These are phyloP conservation scores for Holothuria scabra DNA, from an alignment of 53 echinoderm and acorn worm species.

Conservation along the genomic window DNA sequence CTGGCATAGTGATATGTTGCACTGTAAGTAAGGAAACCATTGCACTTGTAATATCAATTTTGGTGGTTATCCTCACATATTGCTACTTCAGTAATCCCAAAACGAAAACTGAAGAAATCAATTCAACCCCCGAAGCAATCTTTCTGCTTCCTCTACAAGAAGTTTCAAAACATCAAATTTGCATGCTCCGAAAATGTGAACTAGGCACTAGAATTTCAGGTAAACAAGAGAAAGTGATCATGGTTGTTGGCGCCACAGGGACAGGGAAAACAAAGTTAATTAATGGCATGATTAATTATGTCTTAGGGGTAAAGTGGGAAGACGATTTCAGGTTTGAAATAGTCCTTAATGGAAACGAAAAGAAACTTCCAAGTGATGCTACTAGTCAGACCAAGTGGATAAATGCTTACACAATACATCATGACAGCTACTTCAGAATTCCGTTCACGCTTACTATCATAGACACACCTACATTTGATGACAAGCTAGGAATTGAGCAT, in stretches of 20 bases:
- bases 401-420: constrained; percentile 45
- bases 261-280: constrained; percentile 63
- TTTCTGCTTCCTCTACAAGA: too few species aligned
- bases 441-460: constrained; percentile 58
- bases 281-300: constrained; percentile 66
- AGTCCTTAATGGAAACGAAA: constrained; percentile 24
- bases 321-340: constrained; percentile 61
- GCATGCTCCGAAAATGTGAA: neutral
- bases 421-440: neutral
- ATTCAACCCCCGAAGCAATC: too few species aligned
- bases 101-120: too few species aligned
- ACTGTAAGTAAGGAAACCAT: too few species aligned
- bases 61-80: too few species aligned
- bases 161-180: neutral
- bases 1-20: too few species aligned
- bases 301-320: constrained; percentile 56
- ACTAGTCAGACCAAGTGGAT: constrained; percentile 57
- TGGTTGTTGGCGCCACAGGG: constrained; percentile 71
- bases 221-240: constrained; percentile 31
- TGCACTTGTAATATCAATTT: too few species aligned
- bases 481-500: constrained; percentile 54
- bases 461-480: constrained; percentile 74
- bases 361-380: constrained; percentile 6
- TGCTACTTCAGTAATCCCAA: too few species aligned
- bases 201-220: neutral